A percentile compares a stretch with the other conserved stretches of the same genome.
Conservation (phyloP, 30 jellyfish, hydroid and myxozoan genomes). For the Rhopilema esculentum region DNA sequence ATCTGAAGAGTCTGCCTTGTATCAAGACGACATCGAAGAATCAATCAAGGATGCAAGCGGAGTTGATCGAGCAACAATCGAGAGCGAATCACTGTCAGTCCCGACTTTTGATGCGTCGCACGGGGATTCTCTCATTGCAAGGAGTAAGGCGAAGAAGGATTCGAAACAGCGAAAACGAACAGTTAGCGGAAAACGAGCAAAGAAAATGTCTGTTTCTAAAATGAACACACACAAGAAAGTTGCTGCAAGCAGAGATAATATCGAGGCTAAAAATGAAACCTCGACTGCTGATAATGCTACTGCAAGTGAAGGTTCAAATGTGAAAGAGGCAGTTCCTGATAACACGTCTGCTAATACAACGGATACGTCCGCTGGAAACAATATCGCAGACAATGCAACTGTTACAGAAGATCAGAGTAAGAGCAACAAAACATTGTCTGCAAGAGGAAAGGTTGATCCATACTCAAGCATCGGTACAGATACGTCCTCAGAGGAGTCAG, state of each 20-base stretch:
- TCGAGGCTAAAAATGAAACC: conserved; percentile 23
- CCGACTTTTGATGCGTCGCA: conserved; percentile 53
- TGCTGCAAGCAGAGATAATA: conserved; percentile 19
- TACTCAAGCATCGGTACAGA: conserved; percentile 52
- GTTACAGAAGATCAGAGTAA: not conserved
- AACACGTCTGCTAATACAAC: not conserved
- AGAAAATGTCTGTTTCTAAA: conserved; percentile 1
- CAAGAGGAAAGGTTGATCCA: conserved; percentile 37
- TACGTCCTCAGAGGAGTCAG: conserved; percentile 30
- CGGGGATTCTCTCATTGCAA: conserved; percentile 12
- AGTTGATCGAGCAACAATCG: conserved; percentile 44
- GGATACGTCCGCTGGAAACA: not conserved
- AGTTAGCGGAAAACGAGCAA: conserved; percentile 6
- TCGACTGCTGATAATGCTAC: conserved; percentile 1
- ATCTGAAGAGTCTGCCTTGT: not conserved
- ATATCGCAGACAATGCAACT: not conserved
- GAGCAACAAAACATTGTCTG: conserved; percentile 13
- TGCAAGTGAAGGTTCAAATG: not conserved
- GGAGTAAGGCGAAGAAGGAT: not conserved
- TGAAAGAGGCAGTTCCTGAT: not conserved
- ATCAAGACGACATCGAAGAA: conserved; percentile 9
- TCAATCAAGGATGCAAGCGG: conserved; percentile 27
- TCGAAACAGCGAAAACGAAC: conserved; percentile 3
- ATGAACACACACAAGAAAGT: conserved; percentile 1
- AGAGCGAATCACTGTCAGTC: conserved; percentile 19